phyloP scores from a whole-genome alignment of 2,113 vertebrate species.

The Eulacestoma nigropectus region DNA sequence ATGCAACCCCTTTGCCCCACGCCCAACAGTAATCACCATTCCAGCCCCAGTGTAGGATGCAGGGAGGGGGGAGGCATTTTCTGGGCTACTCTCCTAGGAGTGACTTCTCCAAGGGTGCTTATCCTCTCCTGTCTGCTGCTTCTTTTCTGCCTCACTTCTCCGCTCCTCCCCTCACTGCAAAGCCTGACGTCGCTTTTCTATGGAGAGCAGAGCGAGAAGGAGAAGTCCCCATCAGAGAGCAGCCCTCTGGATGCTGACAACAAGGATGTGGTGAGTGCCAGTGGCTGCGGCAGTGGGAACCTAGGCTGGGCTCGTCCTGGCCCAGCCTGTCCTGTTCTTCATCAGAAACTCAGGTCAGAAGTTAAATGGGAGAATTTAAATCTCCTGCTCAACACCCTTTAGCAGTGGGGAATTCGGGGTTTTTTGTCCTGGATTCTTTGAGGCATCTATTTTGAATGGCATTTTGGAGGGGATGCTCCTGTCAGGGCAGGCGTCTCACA shows the following conservation, averaged over 20 bases:
- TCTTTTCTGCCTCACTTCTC: background rate
- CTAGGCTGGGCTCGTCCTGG: background rate
- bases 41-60: background rate
- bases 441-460: background rate
- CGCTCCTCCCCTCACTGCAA: background rate
- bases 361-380: background rate
- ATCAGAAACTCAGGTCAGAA: background rate
- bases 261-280: conserved; percentile 85
- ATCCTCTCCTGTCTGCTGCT: background rate
- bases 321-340: background rate
- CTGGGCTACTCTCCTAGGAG: background rate
- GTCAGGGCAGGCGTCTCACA: rapidly evolving
- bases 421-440: background rate
- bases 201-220: conserved; percentile 93
- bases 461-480: background rate
- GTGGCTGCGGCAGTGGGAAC: no score
- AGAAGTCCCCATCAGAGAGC: conserved; percentile 89
- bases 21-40: background rate
- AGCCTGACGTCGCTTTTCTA: conserved; percentile 95
- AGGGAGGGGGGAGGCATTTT: background rate
- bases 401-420: background rate
- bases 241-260: conserved; percentile 85
- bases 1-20: background rate
- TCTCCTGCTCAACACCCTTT: background rate
- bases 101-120: background rate